Conservation (phyloP, 2,888 invertebrate species). For the Electrophaes corylata region DNA sequence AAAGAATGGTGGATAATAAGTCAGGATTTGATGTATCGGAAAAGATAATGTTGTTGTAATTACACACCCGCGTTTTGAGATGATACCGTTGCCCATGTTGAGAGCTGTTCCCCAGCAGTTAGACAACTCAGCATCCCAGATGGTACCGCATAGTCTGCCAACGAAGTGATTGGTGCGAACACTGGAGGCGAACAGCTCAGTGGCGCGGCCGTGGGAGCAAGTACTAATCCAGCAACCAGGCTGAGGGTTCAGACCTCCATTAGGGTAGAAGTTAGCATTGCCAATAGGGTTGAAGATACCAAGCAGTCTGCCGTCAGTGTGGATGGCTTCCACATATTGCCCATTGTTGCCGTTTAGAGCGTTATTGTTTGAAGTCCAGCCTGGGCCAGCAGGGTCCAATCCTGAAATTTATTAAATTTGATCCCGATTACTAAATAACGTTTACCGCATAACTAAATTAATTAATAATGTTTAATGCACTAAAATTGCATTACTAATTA, state of each 20-base stretch:
- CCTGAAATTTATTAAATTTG: slow-evolving; percentile 39
- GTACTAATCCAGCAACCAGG: slow-evolving; percentile 60
- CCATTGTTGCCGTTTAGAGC: slow-evolving; percentile 50
- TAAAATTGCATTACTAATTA: not conserved
- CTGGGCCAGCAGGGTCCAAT: slow-evolving; percentile 68
- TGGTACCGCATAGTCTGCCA: slow-evolving; percentile 52
- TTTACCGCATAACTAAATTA: no score
- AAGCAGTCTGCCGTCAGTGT: slow-evolving; percentile 60
- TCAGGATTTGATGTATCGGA: not conserved
- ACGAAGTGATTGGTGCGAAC: slow-evolving; percentile 55
- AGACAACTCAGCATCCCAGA: slow-evolving; percentile 45
- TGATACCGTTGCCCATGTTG: slow-evolving; percentile 57
- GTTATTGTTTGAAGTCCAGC: slow-evolving; percentile 50
- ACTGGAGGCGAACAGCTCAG: slow-evolving; percentile 57
- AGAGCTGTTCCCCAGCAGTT: slow-evolving; percentile 48
- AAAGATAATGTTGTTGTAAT: not conserved
- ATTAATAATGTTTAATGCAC: no score
- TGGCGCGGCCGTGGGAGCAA: slow-evolving; percentile 63
- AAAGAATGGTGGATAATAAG: no score
- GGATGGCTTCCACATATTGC: slow-evolving; percentile 63
- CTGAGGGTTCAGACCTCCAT: slow-evolving; percentile 61
- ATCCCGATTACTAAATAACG: no score
- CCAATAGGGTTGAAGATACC: slow-evolving; percentile 55
- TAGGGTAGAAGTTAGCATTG: slow-evolving; percentile 65
- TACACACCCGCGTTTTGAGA: slow-evolving; percentile 53